Conservation (phyloP, 2,797 vertebrate species). For the Acipenser transmontanus region DNA sequence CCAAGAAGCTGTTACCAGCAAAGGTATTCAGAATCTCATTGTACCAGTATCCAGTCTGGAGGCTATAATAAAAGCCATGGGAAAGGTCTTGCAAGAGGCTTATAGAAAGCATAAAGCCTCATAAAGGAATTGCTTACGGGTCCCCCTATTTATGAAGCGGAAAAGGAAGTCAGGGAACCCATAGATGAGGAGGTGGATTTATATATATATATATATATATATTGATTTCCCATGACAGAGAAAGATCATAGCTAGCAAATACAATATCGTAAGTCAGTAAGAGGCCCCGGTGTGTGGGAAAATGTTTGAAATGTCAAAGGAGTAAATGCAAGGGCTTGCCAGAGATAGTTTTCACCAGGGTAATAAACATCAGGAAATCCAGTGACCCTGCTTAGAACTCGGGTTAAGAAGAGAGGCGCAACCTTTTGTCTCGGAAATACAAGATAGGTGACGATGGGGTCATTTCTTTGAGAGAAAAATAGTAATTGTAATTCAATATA, state of each 20-base stretch:
- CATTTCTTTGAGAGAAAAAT: not conserved
- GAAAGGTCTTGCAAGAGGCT: no score
- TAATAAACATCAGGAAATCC: constrained; percentile 29
- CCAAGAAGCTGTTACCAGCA: no score
- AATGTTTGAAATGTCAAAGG: constrained; percentile 51
- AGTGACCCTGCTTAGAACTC: constrained; percentile 17
- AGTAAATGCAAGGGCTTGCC: constrained; percentile 34
- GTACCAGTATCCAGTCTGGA: no score
- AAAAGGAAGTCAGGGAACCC: no score
- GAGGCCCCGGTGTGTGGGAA: constrained; percentile 51
- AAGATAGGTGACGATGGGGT: not conserved
- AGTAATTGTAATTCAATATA: no score
- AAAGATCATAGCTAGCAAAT: not conserved
- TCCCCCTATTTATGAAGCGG: no score
- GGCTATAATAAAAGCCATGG: no score
- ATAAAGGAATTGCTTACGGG: no score
- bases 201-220: no score
- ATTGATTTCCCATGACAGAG: not conserved
- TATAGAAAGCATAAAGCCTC: no score
- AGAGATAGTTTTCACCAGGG: constrained; percentile 39
- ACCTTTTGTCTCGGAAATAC: constrained; percentile 11
- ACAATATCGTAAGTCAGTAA: constrained; percentile 32
- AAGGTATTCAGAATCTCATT: no score
- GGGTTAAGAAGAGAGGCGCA: constrained; percentile 24
- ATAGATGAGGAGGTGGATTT: no score